Percentiles rank a stretch among this genome's conserved stretches.
Evolutionary conservation across 1,140 invertebrate species (phyloP).

Genomic region (Homalodisca vitripennis): DNA sequence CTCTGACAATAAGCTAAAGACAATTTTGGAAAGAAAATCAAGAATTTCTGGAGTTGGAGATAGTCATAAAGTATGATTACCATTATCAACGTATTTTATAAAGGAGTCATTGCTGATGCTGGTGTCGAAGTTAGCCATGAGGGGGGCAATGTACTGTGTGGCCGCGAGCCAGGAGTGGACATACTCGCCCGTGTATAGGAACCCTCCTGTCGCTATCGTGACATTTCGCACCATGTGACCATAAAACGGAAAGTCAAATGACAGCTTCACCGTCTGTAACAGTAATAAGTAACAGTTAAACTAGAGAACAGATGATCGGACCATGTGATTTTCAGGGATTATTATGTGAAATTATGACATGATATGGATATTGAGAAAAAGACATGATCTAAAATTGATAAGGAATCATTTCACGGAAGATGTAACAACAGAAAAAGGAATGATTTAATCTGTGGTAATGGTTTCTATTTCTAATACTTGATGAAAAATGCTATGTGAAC

Average conservation of each 20-base stretch:
- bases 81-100: conserved; percentile 84
- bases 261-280: conserved; percentile 74
- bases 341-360: not conserved
- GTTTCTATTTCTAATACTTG: too few species aligned
- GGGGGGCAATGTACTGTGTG: conserved; percentile 96
- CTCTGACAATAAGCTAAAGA: too few species aligned
- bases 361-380: not conserved
- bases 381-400: conserved; percentile 3
- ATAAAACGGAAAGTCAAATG: conserved; percentile 94
- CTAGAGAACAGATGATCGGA: not conserved
- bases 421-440: not conserved
- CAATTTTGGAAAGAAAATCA: too few species aligned
- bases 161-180: conserved; percentile 97
- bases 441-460: not conserved
- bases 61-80: too few species aligned
- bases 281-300: not conserved
- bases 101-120: conserved; percentile 73
- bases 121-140: conserved; percentile 99
- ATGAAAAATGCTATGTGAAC: too few species aligned
- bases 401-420: not conserved
- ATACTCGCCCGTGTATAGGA: conserved; percentile 94
- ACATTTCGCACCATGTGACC: conserved; percentile 87
- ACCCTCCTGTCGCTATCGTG: conserved; percentile 97
- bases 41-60: too few species aligned
- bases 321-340: not conserved